Evolutionary conservation across 2,797 vertebrate species (phyloP), one percentile per base, ranked within the genome.

Genomic region (Sebastolobus altivelis): DNA sequence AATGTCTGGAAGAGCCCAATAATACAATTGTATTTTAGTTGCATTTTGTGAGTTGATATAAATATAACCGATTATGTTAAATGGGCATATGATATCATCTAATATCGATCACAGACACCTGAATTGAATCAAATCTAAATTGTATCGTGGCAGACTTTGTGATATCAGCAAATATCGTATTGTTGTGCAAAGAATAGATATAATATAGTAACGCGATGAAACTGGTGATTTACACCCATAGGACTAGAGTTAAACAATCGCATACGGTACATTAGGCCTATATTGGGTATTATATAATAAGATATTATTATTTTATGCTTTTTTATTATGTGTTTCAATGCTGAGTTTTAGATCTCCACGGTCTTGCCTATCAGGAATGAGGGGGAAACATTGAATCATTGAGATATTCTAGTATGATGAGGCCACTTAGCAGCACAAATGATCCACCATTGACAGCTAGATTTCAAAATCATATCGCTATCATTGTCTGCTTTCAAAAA

Each of bases 401-500:
- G 22, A 27, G 5, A 43, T 60, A 5, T 65, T 54, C 18, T n/a
- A 25, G 25, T 25, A 25, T 25, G 25, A 25, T 25, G 25, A 25
- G 4, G 31, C 13, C 55, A 40, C 18, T 29, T 66, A 10, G 18
- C 22, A 52, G 14, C 31, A 31, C 14, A 65, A 43, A 27, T 20
- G 0, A 31, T 58, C 46, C 7, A 16, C 16, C 4, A n/a, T 29
- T 9, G 8, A 20, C 25, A 56, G 33, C 46, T 54, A 3, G 4
- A 65, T 4, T 62, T 35, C 1, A 27, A 38, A 62, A 46, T 62
- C 6, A 2, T 27, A 60, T 40, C 40, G 0, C 12, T 35, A 2
- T 69, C 18, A 13, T 12, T 49, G 22, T 78, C 31, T 68, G 46
- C 65, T 59, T 52, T 63, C 4, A n/a, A 43, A 74, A 65, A 22